Base-by-base conservation (phyloP, 2,113 vertebrate genomes). In the Anseranas semipalmata region DNA sequence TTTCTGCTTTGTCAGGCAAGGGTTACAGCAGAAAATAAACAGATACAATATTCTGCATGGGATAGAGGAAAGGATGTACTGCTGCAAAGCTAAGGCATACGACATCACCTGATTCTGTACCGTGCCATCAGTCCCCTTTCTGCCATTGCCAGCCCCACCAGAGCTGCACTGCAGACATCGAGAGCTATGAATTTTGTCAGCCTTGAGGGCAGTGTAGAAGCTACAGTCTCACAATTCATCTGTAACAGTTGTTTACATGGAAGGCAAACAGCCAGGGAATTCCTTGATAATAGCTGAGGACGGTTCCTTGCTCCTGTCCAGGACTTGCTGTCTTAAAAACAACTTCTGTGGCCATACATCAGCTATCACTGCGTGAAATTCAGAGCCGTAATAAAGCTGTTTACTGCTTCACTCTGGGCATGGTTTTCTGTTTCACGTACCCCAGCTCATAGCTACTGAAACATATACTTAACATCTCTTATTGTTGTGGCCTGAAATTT, bases 261-360 rank as follows among this genome's bases (percentile, higher is more conserved):
- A 92, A 96, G 70, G 87, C 66, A 80, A 90, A 67, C 35, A 91
- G 83, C 52, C 21, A 12, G 74, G 83, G 89, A 88, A 95, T 95
- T 94, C 72, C 60, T 92, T 85, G 80, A 95, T 94, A 96, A 87
- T 25, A 89, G 62, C 27, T 0, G 1, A 91, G 45, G 28, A 89
- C 63, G 19, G 4, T 93, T 95, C 93, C 76, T 81, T 86, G 19
- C 33, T 93, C 16, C 6, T 45, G 20, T 86, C 63, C 68, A 94
- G 76, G 22, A 72, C 18, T 30, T 58, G 30, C n/a, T 88, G 45
- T 86, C 73, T 87, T 67, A 63, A 95, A 95, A 96, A 95, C 72
- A 94, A 71, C 50, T 93, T 75, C 50, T 77, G 68, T 82, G 68
- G 72, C 60, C 85, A 91, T 92, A 87, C 37, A 56, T 85, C 74